Evolutionary conservation across 2,888 invertebrate genomes (phyloP), one percentile per base, ranked within the genome.

Genomic region (Hirtodrosophila duncani): DNA sequence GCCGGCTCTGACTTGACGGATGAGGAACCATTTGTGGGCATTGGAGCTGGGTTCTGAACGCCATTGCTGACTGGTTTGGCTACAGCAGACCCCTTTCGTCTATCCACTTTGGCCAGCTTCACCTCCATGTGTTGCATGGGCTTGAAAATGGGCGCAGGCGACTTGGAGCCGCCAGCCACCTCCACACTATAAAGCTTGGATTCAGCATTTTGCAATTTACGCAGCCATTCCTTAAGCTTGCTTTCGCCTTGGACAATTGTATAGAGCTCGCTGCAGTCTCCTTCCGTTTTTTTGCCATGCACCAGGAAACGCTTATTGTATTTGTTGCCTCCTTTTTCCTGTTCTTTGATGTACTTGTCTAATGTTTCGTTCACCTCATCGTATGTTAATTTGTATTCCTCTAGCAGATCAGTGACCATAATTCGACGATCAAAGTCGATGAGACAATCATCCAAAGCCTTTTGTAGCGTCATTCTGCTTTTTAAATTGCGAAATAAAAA

Each of bases 391-490:
- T 81, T 72, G 39, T 84, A 85, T 29, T 84, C 66, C 38, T 86
- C 81, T 34, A 86, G 46, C n/a, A 85, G 70, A 50, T 84, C 83
- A 2, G 83, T 86, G 37, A 85, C 68, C 29, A 83, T 49, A 44
- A 86, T 78, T 33, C 81, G 83, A 2, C 74, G 58, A 52, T 86
- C 83, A 20, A 85, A 85, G 53, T 78, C 83, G 14, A 85, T 83
- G 18, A 82, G 11, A 38, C 85, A 85, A 56, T 85, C 81, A 2
- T 68, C 57, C 4, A 85, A 60, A 9, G 84, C 85, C 18, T 72
- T 51, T 45, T 72, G 59, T 29, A 85, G 37, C 8, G 64, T 48
- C 74, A 74, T 74, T 29, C 46, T 51, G 2, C 8, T 11, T 13
- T 24, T 16, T 8, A 3, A 13, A 21, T 21, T 8, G 8, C 3